Evolutionary conservation across 2,113 vertebrate genomes (phyloP), one percentile per base, ranked within the genome.

Genomic region (Myanophis thanlyinensis): DNA sequence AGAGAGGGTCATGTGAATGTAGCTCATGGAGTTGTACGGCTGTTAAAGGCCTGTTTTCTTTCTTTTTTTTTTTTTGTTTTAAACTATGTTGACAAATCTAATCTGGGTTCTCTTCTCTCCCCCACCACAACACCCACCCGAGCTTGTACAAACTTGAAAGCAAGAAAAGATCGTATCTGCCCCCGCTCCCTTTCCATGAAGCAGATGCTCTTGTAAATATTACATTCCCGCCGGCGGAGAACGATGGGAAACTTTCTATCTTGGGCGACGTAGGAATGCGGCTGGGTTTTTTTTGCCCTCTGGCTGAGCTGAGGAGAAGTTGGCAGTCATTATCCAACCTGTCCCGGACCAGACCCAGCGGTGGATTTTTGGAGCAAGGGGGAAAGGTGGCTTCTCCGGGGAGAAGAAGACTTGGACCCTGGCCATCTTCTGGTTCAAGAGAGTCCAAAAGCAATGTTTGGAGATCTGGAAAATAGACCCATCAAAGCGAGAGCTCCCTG

Each of bases 161-260:
- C 62, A 91, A 62, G 59, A 49, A 35, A 48, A 73, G 85, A 44
- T 30, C 27, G 1, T 27, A 48, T 67, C 47, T 22, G 18, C 5
- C 10, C 35, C 52, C 2, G 62, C 44, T 87, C 46, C 18, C 1
- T 87, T 6, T 51, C 30, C 30, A 93, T 93, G 94, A 85, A 96
- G 95, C 96, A 93, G 73, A 6, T 80, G 89, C 48, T 96, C 95
- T 96, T 93, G 95, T 95, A 97, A 97, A 95, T 93, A 84, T 52
- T 91, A 90, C 0, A 94, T 97, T 97, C 97, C 97, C 96, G 97
- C 96, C 96, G 96, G 94, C 90, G 95, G 90, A 80, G 95, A 96
- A 95, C 93, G 95, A 91, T 97, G 96, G 96, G 97, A 96, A 97
- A 96, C 95, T 91, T 97, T 94, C 97, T 97, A 97, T 96, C 97